Evolutionary conservation across 2,113 vertebrate genomes (phyloP).

Genomic region (Grantiella picta): DNA sequence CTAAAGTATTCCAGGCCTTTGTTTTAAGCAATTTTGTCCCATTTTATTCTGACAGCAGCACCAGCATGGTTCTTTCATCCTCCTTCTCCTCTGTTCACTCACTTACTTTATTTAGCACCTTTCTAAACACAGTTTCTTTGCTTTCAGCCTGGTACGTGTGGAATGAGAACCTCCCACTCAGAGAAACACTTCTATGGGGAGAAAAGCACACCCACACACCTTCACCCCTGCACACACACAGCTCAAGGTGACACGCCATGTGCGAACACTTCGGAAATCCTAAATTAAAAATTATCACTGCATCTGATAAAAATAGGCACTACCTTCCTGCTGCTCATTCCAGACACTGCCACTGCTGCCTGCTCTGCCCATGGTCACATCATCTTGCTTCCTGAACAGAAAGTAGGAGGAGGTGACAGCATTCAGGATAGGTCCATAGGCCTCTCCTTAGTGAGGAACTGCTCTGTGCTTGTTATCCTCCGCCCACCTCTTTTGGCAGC

Average conservation of each 20-base stretch:
- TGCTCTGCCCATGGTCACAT: background rate
- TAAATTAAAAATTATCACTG: background rate
- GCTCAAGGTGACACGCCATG: background rate
- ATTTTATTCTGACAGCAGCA: slow-evolving; percentile 18
- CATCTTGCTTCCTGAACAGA: background rate
- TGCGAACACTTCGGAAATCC: background rate
- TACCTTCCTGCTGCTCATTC: background rate
- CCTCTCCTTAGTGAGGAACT: background rate
- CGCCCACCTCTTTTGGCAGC: background rate
- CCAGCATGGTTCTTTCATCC: background rate
- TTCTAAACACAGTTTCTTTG: background rate
- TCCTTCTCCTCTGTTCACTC: slow-evolving; percentile 1
- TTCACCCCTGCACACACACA: background rate
- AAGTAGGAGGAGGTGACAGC: background rate
- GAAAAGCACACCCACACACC: background rate
- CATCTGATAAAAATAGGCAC: background rate
- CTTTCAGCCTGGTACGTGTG: background rate
- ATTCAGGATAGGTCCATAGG: background rate
- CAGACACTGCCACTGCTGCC: background rate
- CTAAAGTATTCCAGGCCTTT: background rate
- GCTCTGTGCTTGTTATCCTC: background rate
- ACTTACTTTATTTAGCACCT: slow-evolving; percentile 31
- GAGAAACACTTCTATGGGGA: background rate
- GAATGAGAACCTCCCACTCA: background rate
- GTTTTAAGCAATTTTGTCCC: slow-evolving; percentile 19